Evolutionary conservation across 2,888 invertebrate genomes (phyloP).

Genomic region (Penaeus monodon): DNA sequence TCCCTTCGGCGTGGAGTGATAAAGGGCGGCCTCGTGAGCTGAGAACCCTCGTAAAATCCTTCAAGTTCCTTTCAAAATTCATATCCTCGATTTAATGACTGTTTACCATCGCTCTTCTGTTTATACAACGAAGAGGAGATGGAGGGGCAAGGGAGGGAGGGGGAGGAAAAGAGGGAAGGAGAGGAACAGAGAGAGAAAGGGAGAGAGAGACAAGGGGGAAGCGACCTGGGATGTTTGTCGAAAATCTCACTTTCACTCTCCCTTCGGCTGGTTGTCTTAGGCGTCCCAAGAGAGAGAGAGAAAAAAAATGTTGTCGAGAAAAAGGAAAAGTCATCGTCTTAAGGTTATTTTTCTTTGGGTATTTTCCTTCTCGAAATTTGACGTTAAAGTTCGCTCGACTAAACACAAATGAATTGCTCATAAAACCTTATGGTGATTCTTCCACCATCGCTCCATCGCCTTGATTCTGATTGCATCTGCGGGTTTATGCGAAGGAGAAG

Average conservation of each 20-base stretch:
- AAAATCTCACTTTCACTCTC: not conserved
- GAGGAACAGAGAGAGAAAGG: not conserved
- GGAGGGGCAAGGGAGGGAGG: constrained; percentile 9
- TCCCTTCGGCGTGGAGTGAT: constrained; percentile 55
- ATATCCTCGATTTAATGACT: constrained; percentile 65
- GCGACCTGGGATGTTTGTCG: not conserved
- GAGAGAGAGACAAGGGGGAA: not conserved
- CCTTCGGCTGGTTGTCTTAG: not conserved
- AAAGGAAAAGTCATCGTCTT: too few relatives aligned
- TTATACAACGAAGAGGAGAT: constrained; percentile 53
- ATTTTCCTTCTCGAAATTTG: too few relatives aligned
- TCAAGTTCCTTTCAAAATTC: constrained; percentile 63
- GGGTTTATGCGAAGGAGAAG: too few relatives aligned
- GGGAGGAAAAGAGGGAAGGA: constrained; percentile 12
- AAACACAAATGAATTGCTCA: too few relatives aligned
- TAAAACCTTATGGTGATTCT: too few relatives aligned
- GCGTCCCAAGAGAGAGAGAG: too few relatives aligned
- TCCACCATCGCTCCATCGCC: too few relatives aligned
- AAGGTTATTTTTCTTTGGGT: too few relatives aligned
- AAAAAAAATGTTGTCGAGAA: too few relatives aligned
- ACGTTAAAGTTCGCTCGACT: too few relatives aligned
- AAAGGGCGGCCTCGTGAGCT: constrained; percentile 59
- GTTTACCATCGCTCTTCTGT: constrained; percentile 64
- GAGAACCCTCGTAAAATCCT: constrained; percentile 62
- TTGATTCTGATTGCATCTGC: too few relatives aligned